Evolutionary conservation across 2,888 invertebrate genomes (phyloP).

Genomic region (Lasioglossum leucozonium): DNA sequence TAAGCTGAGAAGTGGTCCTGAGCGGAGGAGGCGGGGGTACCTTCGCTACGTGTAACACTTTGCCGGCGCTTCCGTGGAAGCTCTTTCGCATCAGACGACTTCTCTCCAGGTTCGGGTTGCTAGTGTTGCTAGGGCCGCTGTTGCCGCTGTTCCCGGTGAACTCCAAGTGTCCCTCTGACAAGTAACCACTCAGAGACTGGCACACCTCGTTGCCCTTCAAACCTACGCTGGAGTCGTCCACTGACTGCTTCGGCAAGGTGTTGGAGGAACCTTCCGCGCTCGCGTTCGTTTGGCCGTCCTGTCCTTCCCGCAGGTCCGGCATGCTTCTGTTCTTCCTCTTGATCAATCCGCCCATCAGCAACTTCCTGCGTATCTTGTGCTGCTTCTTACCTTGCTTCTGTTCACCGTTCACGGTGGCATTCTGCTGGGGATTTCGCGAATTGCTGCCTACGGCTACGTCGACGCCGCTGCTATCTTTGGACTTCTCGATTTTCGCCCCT

Average conservation of each 20-base stretch:
- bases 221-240: conserved; percentile 92
- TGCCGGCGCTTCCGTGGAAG: conserved; percentile 93
- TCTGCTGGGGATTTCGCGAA: conserved; percentile 83
- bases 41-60: conserved; percentile 92
- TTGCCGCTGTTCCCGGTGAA: conserved; percentile 86
- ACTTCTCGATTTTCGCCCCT: conserved; percentile 83
- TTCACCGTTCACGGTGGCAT: conserved; percentile 83
- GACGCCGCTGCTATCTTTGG: conserved; percentile 86
- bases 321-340: conserved; percentile 95
- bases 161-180: conserved; percentile 95
- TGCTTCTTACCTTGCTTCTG: conserved; percentile 93
- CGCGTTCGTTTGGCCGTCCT: conserved; percentile 86
- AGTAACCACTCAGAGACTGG: conserved; percentile 90
- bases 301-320: conserved; percentile 95
- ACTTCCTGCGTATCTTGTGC: conserved; percentile 94
- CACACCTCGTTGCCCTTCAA: conserved; percentile 87
- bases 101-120: conserved; percentile 93
- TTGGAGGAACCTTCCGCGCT: conserved; percentile 79
- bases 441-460: conserved; percentile 86
- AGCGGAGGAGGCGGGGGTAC: conserved; percentile 94
- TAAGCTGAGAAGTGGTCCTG: conserved; percentile 94
- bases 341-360: conserved; percentile 95
- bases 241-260: conserved; percentile 83
- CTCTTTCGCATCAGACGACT: conserved; percentile 95
- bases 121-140: conserved; percentile 85